Evolutionary conservation across 2,888 invertebrate species (phyloP).

Genomic region (Nomada lathburiana): DNA sequence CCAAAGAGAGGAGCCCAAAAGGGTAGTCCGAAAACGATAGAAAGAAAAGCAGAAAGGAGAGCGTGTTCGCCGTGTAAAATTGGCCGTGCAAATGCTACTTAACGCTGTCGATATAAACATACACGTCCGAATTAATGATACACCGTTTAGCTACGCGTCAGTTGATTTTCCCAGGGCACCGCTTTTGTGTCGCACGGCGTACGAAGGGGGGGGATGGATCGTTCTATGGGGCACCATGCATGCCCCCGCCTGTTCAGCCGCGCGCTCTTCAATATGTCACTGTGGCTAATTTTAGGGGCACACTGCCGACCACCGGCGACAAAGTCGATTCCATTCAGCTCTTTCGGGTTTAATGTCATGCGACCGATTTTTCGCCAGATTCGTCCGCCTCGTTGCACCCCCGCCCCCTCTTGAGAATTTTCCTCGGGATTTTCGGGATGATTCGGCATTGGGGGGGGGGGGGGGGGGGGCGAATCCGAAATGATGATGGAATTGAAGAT

Average conservation of each 20-base stretch:
- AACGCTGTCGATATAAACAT: constrained; percentile 80
- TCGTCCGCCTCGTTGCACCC: constrained; percentile 3
- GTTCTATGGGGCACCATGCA: constrained; percentile 19
- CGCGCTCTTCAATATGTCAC: constrained; percentile 81
- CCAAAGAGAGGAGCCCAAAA: too few relatives aligned
- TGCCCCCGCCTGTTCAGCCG: constrained; percentile 41
- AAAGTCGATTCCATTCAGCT: constrained; percentile 56
- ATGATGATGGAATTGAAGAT: background rate
- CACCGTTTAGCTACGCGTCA: constrained; percentile 84
- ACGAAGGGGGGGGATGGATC: constrained; percentile 3
- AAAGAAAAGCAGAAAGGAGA: background rate
- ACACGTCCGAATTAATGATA: constrained; percentile 83
- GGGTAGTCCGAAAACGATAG: background rate
- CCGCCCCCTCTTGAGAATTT: constrained; percentile 20
- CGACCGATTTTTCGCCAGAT: constrained; percentile 18
- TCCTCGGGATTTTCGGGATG: background rate
- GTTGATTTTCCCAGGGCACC: constrained; percentile 83
- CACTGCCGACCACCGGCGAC: constrained; percentile 61
- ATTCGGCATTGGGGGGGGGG: background rate
- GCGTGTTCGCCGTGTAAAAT: constrained; percentile 51
- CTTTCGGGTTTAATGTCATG: constrained; percentile 15
- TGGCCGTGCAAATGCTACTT: constrained; percentile 69
- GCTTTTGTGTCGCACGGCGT: constrained; percentile 61
- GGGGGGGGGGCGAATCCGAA: background rate
- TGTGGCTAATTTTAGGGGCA: constrained; percentile 84